phyloP scores from a whole-genome alignment of 2,888 invertebrate species.

The Conistra vaccinii region DNA sequence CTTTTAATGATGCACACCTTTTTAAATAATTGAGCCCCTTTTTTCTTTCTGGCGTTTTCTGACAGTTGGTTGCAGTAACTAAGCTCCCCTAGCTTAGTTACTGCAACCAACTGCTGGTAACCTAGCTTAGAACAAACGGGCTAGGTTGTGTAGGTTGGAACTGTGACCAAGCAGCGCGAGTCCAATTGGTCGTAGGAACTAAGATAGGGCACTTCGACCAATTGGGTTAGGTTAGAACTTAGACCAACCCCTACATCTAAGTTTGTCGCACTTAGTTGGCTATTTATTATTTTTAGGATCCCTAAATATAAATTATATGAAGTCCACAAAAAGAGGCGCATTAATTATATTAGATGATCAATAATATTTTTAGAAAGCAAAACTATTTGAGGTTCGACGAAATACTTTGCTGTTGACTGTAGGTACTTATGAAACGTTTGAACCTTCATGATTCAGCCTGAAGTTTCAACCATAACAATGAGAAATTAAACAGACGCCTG shows the following conservation, averaged over 20 bases:
- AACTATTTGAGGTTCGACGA: not conserved
- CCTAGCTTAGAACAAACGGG: too few species aligned
- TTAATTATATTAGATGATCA: not conserved
- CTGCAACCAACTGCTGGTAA: too few species aligned
- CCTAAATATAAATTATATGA: too few species aligned
- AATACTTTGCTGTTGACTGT: not conserved
- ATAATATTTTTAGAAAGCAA: not conserved
- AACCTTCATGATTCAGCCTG: constrained; percentile 33
- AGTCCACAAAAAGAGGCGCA: not conserved
- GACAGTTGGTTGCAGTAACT: not conserved
- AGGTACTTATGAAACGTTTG: constrained; percentile 28
- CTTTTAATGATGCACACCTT: too few species aligned
- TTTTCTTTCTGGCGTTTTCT: not conserved
- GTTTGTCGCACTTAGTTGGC: too few species aligned
- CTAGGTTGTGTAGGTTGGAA: too few species aligned
- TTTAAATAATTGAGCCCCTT: not conserved
- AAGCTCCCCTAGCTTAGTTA: too few species aligned
- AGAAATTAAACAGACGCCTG: constrained; percentile 63
- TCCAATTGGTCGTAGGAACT: too few species aligned
- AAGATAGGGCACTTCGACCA: not conserved
- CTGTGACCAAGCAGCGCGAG: too few species aligned
- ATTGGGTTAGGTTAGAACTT: not conserved
- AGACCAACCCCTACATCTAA: not conserved
- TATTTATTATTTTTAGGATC: not conserved
- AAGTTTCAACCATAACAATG: constrained; percentile 65